Base-by-base conservation (phyloP, 2,888 invertebrate species). In the Eutolmus rufibarbis region DNA sequence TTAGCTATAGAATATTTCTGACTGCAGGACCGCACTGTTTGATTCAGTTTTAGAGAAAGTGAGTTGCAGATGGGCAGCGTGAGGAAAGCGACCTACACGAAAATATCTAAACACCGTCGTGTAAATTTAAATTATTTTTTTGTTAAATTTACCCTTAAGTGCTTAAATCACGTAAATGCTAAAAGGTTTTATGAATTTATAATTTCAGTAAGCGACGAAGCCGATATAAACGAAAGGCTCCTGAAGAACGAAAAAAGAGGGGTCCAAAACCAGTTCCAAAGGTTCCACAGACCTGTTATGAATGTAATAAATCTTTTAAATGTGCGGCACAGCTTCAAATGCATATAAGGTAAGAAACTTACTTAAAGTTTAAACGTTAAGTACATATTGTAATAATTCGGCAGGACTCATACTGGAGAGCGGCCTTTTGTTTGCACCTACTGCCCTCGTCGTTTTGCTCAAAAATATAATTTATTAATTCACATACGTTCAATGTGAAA, bases 261-360 rank as follows among this genome's bases (percentile, higher is more conserved):
- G 95, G 95, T 0, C 95, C 95, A 0, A 95, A 95, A 89, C 94
- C 95, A 0, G 93, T 94, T 88, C 93, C 94, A 1, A 95, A 95
- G 90, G 92, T 93, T 88, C 92, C 93, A 2, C 94, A 94, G 89
- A 92, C 94, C 0, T 95, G 95, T 89, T 94, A 93, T 89, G 93
- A 95, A 86, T 95, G 95, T 89, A 92, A 94, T 86, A 95, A 95
- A 89, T 93, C 94, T 51, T 95, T 95, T 87, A 93, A 94, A 91
- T 95, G 95, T 89, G 93, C 94, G 81, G 94, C 95, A 0, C 95
- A 95, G 90, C 90, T 95, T 16, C 94, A 94, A 88, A 94, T 94
- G 92, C 95, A 95, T 91, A 93, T 94, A 14, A 93, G 94, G 94
- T 94, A 91, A 89, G 31, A 79, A 1, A 9, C 31, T 9, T 81